A percentile compares a stretch with the other conserved stretches of the same genome.
phyloP scores from a whole-genome alignment of 2,888 invertebrate genomes.

The Epirrhoe tristata region DNA sequence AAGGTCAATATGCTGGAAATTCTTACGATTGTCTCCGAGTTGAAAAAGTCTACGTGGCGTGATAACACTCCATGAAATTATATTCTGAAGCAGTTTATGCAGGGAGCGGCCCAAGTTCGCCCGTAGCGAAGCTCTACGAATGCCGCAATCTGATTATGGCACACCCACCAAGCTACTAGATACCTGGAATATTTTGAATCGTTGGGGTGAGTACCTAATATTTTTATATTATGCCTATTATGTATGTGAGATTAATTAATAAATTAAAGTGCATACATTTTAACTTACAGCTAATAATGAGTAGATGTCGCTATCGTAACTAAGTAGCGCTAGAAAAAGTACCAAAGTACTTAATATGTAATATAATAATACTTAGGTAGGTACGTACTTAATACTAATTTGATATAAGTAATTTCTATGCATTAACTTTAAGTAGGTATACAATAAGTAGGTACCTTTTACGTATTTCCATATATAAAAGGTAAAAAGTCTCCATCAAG shows the following conservation, averaged over 20 bases:
- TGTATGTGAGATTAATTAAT: not conserved
- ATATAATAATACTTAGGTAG: too few species aligned
- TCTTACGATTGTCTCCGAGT: slow-evolving; percentile 34
- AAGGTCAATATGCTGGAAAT: slow-evolving; percentile 23
- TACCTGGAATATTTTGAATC: slow-evolving; percentile 24
- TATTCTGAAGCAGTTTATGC: slow-evolving; percentile 48
- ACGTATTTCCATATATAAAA: too few species aligned
- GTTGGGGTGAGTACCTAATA: not conserved
- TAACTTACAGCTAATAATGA: slow-evolving; percentile 8
- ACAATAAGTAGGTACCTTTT: too few species aligned
- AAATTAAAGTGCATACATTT: not conserved
- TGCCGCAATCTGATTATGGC: slow-evolving; percentile 84
- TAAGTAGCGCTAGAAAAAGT: not conserved
- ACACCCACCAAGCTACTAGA: slow-evolving; percentile 65
- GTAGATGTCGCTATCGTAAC: slow-evolving; percentile 2
- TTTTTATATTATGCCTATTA: not conserved
- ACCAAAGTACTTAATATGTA: not conserved
- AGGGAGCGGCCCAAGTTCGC: slow-evolving; percentile 75
- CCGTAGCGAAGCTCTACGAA: slow-evolving; percentile 76
- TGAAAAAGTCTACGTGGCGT: slow-evolving; percentile 34
- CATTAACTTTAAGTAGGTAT: too few species aligned
- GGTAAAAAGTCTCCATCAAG: too few species aligned
- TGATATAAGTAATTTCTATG: too few species aligned
- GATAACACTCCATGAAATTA: slow-evolving; percentile 39
- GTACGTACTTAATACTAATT: too few species aligned